Conservation (phyloP, 2,113 vertebrate species). For the Protomyctophum bolini region DNA sequence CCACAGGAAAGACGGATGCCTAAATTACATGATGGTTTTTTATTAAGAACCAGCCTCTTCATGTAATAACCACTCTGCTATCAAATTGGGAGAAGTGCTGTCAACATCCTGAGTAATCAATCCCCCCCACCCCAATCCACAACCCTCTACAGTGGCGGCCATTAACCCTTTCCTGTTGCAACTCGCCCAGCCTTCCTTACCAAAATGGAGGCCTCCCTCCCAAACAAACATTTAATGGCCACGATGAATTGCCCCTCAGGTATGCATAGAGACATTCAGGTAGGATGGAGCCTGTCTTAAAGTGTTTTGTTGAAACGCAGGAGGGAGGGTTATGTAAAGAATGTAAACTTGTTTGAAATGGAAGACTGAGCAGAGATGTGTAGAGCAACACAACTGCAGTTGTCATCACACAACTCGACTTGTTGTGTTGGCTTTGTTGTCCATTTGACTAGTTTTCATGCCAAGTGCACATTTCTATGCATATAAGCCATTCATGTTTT, state of each 20-base stretch:
- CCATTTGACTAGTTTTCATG: slow-evolving; percentile 7
- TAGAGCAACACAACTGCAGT: background rate
- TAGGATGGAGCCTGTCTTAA: slow-evolving; percentile 17
- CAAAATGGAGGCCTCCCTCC: slow-evolving; percentile 71
- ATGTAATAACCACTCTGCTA: slow-evolving; percentile 71
- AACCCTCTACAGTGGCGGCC: slow-evolving; percentile 66
- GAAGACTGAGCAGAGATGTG: background rate
- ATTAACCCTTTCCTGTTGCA: slow-evolving; percentile 75
- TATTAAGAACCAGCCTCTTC: slow-evolving; percentile 66
- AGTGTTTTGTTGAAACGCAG: slow-evolving; percentile 26
- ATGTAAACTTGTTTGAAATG: slow-evolving; percentile 37
- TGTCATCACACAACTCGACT: background rate
- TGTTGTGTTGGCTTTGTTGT: background rate
- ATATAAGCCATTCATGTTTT: too few species aligned
- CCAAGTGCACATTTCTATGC: background rate
- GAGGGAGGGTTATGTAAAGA: slow-evolving; percentile 46
- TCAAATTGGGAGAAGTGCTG: slow-evolving; percentile 76
- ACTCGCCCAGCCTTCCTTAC: slow-evolving; percentile 65
- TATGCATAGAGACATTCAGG: slow-evolving; percentile 49
- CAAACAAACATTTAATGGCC: slow-evolving; percentile 64
- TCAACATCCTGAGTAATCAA: slow-evolving; percentile 79
- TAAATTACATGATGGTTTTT: slow-evolving; percentile 60
- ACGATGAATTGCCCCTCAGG: slow-evolving; percentile 59
- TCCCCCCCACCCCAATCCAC: slow-evolving; percentile 64
- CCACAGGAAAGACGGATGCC: slow-evolving; percentile 12